phyloP scores from a whole-genome alignment of 2,888 invertebrate genomes.

The Synanthedon myopaeformis region DNA sequence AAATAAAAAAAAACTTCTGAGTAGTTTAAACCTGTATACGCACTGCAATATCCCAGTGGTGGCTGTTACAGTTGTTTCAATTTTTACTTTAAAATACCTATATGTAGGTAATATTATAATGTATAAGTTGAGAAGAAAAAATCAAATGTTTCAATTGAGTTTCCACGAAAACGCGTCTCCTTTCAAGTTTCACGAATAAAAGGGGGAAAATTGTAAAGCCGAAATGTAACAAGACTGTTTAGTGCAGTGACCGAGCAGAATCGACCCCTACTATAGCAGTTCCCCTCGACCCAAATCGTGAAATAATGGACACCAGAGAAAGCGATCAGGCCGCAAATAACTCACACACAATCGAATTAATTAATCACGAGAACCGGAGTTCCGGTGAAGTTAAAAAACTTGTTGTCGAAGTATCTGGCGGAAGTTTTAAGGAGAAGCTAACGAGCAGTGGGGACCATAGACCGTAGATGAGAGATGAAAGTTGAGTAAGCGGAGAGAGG shows the following conservation, averaged over 20 bases:
- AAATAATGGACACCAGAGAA: constrained; percentile 53
- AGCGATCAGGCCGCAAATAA: constrained; percentile 50
- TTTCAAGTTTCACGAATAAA: constrained; percentile 33
- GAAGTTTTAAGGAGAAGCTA: constrained; percentile 66
- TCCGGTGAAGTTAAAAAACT: constrained; percentile 59
- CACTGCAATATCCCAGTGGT: no score
- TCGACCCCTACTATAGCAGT: constrained; percentile 32
- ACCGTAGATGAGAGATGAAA: constrained; percentile 54
- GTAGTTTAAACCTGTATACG: no score
- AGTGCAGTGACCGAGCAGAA: constrained; percentile 56
- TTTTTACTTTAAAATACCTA: no score
- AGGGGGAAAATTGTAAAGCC: constrained; percentile 33
- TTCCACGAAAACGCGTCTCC: constrained; percentile 31
- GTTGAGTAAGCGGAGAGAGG: constrained; percentile 28
- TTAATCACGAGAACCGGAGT: constrained; percentile 60
- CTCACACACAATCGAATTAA: constrained; percentile 66
- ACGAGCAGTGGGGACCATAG: constrained; percentile 44
- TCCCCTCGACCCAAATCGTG: constrained; percentile 51
- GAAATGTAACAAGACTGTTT: constrained; percentile 47
- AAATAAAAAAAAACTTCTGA: no score
- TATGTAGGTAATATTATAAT: no score
- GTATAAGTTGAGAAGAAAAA: background rate
- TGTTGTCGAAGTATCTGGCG: constrained; percentile 36
- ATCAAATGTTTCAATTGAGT: constrained; percentile 28
- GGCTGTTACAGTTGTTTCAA: no score